Conservation (phyloP, 2,888 invertebrate genomes). For the Diloba caeruleocephala region DNA sequence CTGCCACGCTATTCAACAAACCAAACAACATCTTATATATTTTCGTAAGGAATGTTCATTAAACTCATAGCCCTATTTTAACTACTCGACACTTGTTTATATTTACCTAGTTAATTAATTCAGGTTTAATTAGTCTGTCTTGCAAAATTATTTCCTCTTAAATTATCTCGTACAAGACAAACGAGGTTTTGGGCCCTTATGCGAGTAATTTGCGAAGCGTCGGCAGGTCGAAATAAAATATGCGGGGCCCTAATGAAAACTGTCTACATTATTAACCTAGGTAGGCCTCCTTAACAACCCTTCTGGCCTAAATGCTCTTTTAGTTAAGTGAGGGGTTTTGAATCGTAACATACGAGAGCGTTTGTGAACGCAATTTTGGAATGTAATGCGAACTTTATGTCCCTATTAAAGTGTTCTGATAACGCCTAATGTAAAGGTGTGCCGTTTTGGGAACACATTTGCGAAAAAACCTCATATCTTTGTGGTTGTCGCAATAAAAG, state of each 20-base stretch:
- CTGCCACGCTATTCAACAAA: constrained; percentile 4
- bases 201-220: constrained; percentile 68
- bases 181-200: constrained; percentile 52
- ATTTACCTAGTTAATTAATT: constrained; percentile 75
- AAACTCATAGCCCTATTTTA: constrained; percentile 55
- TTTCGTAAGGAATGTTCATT: constrained; percentile 48
- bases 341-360: constrained; percentile 49
- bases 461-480: constrained; percentile 38
- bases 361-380: constrained; percentile 44
- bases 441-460: constrained; percentile 31
- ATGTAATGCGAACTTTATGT: constrained; percentile 54
- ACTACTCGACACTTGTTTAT: constrained; percentile 69
- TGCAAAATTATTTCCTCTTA: constrained; percentile 72
- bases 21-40: constrained; percentile 22
- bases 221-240: constrained; percentile 72
- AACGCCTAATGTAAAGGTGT: constrained; percentile 48
- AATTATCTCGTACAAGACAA: constrained; percentile 68
- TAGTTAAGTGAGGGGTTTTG: constrained; percentile 50
- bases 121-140: constrained; percentile 74
- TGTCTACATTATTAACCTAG: constrained; percentile 66
- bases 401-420: constrained; percentile 53
- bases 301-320: constrained; percentile 48
- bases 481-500: constrained; percentile 44
- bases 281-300: constrained; percentile 53
- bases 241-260: constrained; percentile 72